These are phyloP conservation scores for Xestoiulus laeticollis DNA, from an alignment of 2,888 invertebrate genomes.

Conservation along the genomic window DNA sequence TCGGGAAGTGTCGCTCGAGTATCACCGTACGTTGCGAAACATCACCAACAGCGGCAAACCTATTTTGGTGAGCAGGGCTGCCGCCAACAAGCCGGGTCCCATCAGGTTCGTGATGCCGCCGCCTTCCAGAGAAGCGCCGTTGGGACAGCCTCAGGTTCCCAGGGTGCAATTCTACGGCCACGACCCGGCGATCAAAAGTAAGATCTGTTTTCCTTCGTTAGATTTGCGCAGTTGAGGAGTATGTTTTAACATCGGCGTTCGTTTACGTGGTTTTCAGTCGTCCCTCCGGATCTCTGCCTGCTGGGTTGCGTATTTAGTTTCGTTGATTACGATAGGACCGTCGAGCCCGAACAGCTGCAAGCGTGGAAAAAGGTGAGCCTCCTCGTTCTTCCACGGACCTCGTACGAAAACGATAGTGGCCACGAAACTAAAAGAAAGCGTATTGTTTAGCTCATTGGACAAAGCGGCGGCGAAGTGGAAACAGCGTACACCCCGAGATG, in stretches of 20 bases:
- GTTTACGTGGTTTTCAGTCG: constrained; percentile 59
- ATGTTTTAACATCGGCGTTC: too few species aligned
- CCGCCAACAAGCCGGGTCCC: constrained; percentile 49
- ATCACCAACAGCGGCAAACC: constrained; percentile 66
- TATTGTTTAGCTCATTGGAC: constrained; percentile 73
- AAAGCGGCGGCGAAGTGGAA: constrained; percentile 89
- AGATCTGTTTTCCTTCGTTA: constrained; percentile 55
- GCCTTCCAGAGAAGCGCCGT: neutral
- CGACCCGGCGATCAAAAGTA: constrained; percentile 85
- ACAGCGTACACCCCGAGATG: constrained; percentile 82
- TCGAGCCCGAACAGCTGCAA: constrained; percentile 60
- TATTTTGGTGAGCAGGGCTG: constrained; percentile 53
- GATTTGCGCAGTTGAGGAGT: neutral
- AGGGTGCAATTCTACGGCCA: constrained; percentile 89
- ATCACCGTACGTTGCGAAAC: constrained; percentile 68
- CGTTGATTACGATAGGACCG: constrained; percentile 76
- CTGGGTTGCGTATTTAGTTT: constrained; percentile 93
- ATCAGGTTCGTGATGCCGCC: constrained; percentile 25
- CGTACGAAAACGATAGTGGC: too few species aligned
- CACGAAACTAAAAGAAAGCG: too few species aligned
- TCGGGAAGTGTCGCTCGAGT: constrained; percentile 50
- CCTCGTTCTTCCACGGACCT: too few species aligned
- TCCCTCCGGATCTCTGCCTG: constrained; percentile 86
- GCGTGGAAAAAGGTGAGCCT: constrained; percentile 59
- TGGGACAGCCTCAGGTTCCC: constrained; percentile 58